These are phyloP conservation scores for Semicossyphus pulcher DNA, from an alignment of 2,113 vertebrate species.

Conservation along the genomic window DNA sequence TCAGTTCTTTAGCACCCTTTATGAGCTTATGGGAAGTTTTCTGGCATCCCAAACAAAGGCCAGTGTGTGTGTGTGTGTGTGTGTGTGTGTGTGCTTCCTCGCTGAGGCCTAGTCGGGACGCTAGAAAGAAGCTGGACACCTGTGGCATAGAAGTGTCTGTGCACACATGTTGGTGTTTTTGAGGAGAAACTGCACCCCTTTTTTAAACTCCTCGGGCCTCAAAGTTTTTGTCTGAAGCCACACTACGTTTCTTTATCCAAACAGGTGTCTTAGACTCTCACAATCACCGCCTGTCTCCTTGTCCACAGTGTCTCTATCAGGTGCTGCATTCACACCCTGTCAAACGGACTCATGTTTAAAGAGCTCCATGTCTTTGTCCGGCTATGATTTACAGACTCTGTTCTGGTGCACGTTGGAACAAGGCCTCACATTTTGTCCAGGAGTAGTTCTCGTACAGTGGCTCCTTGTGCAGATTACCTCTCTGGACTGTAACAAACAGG, in stretches of 20 bases:
- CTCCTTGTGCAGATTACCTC: slow-evolving; percentile 58
- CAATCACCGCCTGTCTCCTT: slow-evolving; percentile 57
- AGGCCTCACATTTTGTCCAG: slow-evolving; percentile 40
- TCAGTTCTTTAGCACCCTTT: slow-evolving; percentile 56
- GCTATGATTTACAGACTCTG: slow-evolving; percentile 18
- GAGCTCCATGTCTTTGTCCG: slow-evolving; percentile 36
- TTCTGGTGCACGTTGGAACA: slow-evolving; percentile 28
- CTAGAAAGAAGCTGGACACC: slow-evolving; percentile 50
- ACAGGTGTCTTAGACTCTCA: slow-evolving; percentile 60
- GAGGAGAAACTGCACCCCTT: slow-evolving; percentile 2
- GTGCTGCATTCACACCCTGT: slow-evolving; percentile 54
- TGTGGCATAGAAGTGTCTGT: slow-evolving; percentile 48
- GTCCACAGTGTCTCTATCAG: slow-evolving; percentile 34
- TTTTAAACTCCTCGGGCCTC: slow-evolving; percentile 16
- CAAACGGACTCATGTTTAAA: slow-evolving; percentile 20
- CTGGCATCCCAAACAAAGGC: slow-evolving; percentile 65
- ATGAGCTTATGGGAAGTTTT: slow-evolving; percentile 50
- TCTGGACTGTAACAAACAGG: slow-evolving; percentile 29
- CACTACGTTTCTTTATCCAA: slow-evolving; percentile 21
- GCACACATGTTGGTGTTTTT: slow-evolving; percentile 10
- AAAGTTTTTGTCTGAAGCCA: slow-evolving; percentile 41
- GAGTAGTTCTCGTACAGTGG: slow-evolving; percentile 36
- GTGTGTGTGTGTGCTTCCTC: slow-evolving; percentile 22
- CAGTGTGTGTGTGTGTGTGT: slow-evolving; percentile 44
- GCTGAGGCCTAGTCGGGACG: slow-evolving; percentile 30